Conservation (phyloP, 2,888 invertebrate species). For the Tachina lurida region DNA sequence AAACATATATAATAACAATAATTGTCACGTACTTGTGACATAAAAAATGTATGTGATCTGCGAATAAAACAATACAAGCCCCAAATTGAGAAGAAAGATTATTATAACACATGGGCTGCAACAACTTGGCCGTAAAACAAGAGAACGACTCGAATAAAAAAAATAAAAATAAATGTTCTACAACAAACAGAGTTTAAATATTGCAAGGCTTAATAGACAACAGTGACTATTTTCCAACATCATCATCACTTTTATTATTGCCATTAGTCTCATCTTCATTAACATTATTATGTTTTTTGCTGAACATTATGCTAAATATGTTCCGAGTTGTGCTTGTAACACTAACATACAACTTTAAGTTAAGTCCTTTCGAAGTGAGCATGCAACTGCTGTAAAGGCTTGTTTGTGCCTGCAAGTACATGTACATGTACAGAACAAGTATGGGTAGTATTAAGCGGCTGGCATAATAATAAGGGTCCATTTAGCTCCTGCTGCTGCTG, state of each 20-base stretch:
- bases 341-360: conserved; percentile 36
- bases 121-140: conserved; percentile 25
- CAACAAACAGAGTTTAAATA: conserved; percentile 42
- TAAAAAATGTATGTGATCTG: conserved; percentile 73
- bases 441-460: conserved; percentile 50
- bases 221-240: conserved; percentile 38
- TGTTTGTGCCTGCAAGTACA: not conserved
- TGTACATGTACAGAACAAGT: conserved; percentile 5
- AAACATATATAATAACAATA: conserved; percentile 66
- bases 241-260: conserved; percentile 41
- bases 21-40: conserved; percentile 72
- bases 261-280: conserved; percentile 44
- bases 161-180: conserved; percentile 4
- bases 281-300: conserved; percentile 33
- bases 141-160: conserved; percentile 5
- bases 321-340: conserved; percentile 31
- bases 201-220: conserved; percentile 53
- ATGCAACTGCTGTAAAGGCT: not conserved
- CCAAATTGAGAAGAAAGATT: not conserved
- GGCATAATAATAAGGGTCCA: conserved; percentile 56
- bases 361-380: conserved; percentile 36
- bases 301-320: conserved; percentile 44
- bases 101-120: conserved; percentile 12
- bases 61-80: conserved; percentile 49
- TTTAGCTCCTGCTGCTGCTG: conserved; percentile 13